These are phyloP conservation scores for Epinephelus cyanopodus DNA, from an alignment of 2,113 vertebrate species.

Conservation along the genomic window DNA sequence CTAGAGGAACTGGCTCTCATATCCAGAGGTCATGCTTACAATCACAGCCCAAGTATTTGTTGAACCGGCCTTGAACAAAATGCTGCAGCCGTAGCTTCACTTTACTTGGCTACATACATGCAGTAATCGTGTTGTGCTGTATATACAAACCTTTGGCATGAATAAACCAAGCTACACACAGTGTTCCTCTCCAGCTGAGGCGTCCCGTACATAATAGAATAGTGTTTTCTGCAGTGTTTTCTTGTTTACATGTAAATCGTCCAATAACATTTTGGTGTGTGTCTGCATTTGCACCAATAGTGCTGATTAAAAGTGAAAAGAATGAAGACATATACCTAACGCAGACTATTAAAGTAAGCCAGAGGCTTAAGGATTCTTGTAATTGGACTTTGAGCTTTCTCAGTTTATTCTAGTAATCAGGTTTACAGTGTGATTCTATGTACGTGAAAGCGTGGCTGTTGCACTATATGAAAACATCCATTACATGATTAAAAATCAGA, in stretches of 20 bases:
- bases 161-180: slow-evolving; percentile 3
- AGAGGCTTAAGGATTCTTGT: background rate
- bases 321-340: background rate
- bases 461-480: background rate
- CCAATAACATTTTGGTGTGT: background rate
- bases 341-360: background rate
- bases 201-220: background rate
- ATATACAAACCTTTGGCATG: background rate
- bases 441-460: background rate
- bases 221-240: background rate
- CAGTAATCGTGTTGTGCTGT: background rate
- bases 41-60: background rate
- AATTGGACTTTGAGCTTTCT: background rate
- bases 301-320: background rate
- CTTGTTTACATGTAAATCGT: background rate
- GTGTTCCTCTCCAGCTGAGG: background rate
- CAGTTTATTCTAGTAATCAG: background rate
- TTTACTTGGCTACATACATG: background rate
- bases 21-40: slow-evolving; percentile 24
- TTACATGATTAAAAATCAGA: background rate
- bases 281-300: background rate
- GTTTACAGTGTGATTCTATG: background rate
- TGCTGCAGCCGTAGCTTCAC: background rate
- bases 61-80: background rate
- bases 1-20: background rate